Conservation (phyloP, 2,113 vertebrate genomes). For the Prunella himalayana region DNA sequence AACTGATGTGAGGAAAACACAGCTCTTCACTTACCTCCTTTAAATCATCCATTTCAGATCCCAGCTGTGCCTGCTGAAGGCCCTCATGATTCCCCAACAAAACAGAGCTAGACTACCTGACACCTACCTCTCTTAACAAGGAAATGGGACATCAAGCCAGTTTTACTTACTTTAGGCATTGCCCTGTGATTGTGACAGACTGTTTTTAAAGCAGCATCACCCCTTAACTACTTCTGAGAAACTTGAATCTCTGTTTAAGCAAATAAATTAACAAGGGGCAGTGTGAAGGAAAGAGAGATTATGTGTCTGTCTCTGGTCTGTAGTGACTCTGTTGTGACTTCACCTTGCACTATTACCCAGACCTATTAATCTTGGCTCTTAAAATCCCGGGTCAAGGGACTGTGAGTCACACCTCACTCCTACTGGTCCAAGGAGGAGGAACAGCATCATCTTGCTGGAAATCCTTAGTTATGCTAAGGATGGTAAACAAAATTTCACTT, state of each 20-base stretch:
- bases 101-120: neutral
- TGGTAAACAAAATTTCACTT: neutral
- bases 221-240: neutral
- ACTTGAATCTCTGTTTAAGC: neutral
- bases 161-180: neutral
- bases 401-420: neutral
- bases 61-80: neutral
- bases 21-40: neutral
- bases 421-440: neutral
- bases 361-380: neutral
- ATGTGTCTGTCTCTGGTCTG: neutral
- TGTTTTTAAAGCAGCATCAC: neutral
- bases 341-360: neutral
- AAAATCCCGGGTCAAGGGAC: neutral
- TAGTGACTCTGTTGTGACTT: neutral
- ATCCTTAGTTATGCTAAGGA: neutral
- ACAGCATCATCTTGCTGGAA: neutral
- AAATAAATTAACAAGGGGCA: neutral
- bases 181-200: neutral
- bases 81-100: neutral
- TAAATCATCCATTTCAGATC: neutral
- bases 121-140: neutral
- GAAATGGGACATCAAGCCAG: neutral
- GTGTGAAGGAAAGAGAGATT: neutral
- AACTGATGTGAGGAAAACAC: neutral